Conservation (phyloP, 2,113 vertebrate species). For the Seriola rivoliana region DNA sequence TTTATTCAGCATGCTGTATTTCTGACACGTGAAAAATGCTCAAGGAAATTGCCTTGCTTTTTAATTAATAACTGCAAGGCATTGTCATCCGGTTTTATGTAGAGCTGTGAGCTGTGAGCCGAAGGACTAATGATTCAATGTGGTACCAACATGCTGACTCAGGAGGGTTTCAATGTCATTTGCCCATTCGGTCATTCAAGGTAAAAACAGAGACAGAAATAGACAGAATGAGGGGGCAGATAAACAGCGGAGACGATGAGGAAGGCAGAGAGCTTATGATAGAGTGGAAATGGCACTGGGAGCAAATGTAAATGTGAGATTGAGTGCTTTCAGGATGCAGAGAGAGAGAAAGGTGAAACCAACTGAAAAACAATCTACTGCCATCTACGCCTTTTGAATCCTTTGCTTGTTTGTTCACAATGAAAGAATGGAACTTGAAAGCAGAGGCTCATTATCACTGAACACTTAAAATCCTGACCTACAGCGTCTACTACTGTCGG, state of each 20-base stretch:
- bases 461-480: not conserved
- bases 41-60: not conserved
- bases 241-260: slow-evolving; percentile 9
- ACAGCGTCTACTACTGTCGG: not conserved
- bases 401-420: not conserved
- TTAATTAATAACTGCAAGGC: not conserved
- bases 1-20: not conserved
- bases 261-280: slow-evolving; percentile 8
- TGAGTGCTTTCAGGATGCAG: not conserved
- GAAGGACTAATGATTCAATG: slow-evolving; percentile 40
- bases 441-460: not conserved
- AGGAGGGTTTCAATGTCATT: slow-evolving; percentile 53
- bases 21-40: not conserved
- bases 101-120: not conserved
- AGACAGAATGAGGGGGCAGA: slow-evolving; percentile 24
- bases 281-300: slow-evolving; percentile 3
- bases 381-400: not conserved
- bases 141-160: slow-evolving; percentile 43
- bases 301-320: slow-evolving; percentile 22
- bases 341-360: slow-evolving; percentile 8
- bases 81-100: not conserved
- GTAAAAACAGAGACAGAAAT: slow-evolving; percentile 30
- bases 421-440: slow-evolving; percentile 17
- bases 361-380: not conserved
- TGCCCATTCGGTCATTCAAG: slow-evolving; percentile 41